phyloP scores from a whole-genome alignment of 1,140 invertebrate genomes.

The Drosophila kohkoa region DNA sequence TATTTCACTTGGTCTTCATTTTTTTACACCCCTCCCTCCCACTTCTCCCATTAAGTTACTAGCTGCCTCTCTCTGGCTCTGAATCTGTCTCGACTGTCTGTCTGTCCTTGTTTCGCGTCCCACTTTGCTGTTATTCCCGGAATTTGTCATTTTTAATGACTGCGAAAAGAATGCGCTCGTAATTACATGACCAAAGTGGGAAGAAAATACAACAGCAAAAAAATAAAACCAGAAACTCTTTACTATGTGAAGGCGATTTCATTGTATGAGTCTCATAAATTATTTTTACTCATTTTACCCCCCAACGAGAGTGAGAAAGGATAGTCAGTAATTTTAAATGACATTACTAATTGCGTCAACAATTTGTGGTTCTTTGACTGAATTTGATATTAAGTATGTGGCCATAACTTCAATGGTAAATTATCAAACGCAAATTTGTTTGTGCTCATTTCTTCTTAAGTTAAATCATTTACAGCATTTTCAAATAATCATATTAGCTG shows the following conservation, averaged over 20 bases:
- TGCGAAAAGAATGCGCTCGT: conserved; percentile 79
- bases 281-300: conserved; percentile 48
- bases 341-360: conserved; percentile 9
- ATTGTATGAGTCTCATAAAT: conserved; percentile 33
- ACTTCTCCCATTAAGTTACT: not conserved
- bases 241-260: conserved; percentile 61
- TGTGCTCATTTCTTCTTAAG: not conserved
- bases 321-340: not conserved
- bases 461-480: not conserved
- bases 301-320: too few species aligned
- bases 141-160: conserved; percentile 83
- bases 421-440: not conserved
- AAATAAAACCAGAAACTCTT: conserved; percentile 34
- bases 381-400: not conserved
- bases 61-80: conserved; percentile 9
- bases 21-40: not conserved
- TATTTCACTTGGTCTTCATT: conserved; percentile 61
- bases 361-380: not conserved
- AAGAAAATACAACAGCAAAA: conserved; percentile 29
- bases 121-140: conserved; percentile 70
- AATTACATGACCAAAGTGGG: conserved; percentile 70
- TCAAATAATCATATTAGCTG: not conserved
- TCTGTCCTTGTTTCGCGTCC: conserved; percentile 33
- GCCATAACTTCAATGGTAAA: not conserved
- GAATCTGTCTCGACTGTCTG: conserved; percentile 5